Evolutionary conservation across 2,797 vertebrate species (phyloP).

Genomic region (Pangasius larnaudii): DNA sequence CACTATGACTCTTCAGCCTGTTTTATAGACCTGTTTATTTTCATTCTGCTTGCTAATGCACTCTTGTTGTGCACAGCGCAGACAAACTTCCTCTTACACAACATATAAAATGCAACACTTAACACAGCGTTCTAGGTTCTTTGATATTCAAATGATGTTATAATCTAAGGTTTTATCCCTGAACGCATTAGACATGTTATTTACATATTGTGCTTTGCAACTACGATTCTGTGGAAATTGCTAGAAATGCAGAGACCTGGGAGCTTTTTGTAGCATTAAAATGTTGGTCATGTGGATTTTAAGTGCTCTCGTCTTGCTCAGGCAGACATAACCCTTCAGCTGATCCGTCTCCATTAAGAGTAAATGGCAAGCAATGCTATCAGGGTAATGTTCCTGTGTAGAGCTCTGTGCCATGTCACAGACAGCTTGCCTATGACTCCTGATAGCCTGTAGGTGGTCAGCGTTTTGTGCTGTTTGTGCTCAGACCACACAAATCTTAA

Average conservation of each 20-base stretch:
- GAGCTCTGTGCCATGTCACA: conserved; percentile 37
- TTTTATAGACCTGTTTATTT: conserved; percentile 71
- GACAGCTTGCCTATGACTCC: conserved; percentile 24
- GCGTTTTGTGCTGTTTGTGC: conserved; percentile 15
- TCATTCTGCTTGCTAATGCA: conserved; percentile 63
- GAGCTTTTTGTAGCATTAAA: conserved; percentile 1
- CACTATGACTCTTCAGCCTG: conserved; percentile 34
- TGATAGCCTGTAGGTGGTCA: conserved; percentile 38
- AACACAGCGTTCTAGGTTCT: neutral
- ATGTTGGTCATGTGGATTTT: conserved; percentile 14
- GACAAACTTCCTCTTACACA: conserved; percentile 38
- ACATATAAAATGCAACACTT: neutral
- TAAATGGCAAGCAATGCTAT: conserved; percentile 15
- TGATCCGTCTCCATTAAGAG: conserved; percentile 37
- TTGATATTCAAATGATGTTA: conserved; percentile 2
- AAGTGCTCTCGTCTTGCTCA: conserved; percentile 21
- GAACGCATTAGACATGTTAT: neutral
- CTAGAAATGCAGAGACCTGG: conserved; percentile 3
- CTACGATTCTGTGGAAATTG: neutral
- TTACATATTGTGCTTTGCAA: neutral
- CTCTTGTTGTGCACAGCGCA: conserved; percentile 63
- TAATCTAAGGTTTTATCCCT: neutral
- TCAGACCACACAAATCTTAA: conserved; percentile 43
- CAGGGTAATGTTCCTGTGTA: conserved; percentile 19
- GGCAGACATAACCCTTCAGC: conserved; percentile 18